A percentile compares a stretch with the other conserved stretches of the same genome.
Conservation (phyloP, 2,113 vertebrate species). For the Marmota flaviventris region DNA sequence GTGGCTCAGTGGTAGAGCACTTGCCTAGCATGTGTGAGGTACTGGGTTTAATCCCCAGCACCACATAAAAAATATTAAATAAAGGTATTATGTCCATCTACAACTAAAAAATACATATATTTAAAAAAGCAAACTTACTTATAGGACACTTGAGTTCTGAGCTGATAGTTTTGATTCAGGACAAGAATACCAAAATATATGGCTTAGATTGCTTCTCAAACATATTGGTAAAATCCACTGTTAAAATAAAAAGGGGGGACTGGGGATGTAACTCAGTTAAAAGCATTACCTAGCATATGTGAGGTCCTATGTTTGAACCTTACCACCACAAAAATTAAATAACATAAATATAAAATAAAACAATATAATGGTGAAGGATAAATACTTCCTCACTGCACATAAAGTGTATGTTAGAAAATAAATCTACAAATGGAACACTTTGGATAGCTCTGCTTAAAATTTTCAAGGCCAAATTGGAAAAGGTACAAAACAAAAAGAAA, state of each 20-base stretch:
- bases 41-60: too few species aligned
- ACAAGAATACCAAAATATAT: conserved; percentile 34
- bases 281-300: background rate
- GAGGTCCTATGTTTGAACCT: background rate
- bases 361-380: background rate
- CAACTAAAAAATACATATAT: too few species aligned
- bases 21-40: too few species aligned
- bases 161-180: background rate
- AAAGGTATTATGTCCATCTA: too few species aligned
- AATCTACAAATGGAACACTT: background rate
- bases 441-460: background rate
- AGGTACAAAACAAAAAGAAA: background rate
- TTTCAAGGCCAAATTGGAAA: background rate
- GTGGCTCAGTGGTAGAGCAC: too few species aligned
- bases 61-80: too few species aligned
- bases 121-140: background rate
- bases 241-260: background rate
- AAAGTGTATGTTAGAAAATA: background rate
- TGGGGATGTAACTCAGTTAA: background rate
- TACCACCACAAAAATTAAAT: background rate
- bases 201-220: conserved; percentile 26
- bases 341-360: background rate
- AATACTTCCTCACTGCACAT: background rate
- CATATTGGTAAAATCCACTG: background rate
- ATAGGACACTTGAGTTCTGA: conserved; percentile 41